These are phyloP conservation scores for Sylvia borin DNA, from an alignment of 2,797 vertebrate genomes.

Conservation along the genomic window DNA sequence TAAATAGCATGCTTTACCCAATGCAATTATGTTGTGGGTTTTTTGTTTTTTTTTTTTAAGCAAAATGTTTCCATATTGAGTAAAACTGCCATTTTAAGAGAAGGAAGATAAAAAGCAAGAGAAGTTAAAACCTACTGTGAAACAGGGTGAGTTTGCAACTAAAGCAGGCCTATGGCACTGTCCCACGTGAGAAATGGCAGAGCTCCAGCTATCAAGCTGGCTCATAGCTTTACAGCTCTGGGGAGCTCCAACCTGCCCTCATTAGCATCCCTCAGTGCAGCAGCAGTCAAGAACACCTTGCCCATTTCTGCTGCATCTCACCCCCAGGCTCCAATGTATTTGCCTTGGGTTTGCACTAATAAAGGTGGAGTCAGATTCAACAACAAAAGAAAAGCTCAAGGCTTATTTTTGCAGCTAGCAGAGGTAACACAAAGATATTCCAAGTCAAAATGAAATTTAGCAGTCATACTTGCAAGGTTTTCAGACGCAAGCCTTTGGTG, in stretches of 20 bases:
- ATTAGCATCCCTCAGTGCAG: neutral
- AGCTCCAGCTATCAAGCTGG: neutral
- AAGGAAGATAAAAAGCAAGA: neutral
- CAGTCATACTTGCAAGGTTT: neutral
- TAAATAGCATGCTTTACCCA: slow-evolving; percentile 15
- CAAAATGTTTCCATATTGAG: neutral
- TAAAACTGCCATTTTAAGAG: neutral
- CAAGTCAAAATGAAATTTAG: neutral
- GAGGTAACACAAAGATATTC: neutral
- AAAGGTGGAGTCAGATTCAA: neutral
- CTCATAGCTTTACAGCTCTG: neutral
- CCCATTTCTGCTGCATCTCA: neutral
- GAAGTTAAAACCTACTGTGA: neutral
- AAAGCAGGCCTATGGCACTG: neutral
- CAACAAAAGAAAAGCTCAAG: neutral
- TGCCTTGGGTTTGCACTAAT: neutral
- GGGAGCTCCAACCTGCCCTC: neutral
- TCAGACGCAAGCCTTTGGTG: neutral
- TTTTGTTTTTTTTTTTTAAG: too few species aligned
- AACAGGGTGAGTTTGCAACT: neutral
- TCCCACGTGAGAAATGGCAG: neutral
- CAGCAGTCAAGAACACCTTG: neutral
- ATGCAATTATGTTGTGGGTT: neutral
- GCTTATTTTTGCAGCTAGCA: neutral
- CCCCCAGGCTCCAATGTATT: neutral